These are phyloP conservation scores for Scaptomyza flava DNA, from an alignment of 2,888 invertebrate species.

Conservation along the genomic window DNA sequence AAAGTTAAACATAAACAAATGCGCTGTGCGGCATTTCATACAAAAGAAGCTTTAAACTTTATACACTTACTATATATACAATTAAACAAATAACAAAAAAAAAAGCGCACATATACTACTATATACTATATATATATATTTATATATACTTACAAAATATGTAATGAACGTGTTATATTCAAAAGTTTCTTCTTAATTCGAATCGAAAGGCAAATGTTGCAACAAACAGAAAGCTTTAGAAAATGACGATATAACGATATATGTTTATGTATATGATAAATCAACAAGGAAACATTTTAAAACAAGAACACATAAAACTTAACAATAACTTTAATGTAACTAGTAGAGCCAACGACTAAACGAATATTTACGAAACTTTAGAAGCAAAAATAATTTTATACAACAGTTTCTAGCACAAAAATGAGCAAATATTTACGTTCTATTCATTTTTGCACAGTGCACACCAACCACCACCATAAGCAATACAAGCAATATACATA, in stretches of 20 bases:
- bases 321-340: conserved; percentile 26
- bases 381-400: too few relatives aligned
- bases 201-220: conserved; percentile 32
- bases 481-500: conserved; percentile 14
- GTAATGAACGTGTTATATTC: conserved; percentile 31
- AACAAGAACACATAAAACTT: conserved; percentile 19
- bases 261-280: background rate
- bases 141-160: conserved; percentile 21
- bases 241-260: conserved; percentile 28
- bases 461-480: conserved; percentile 2
- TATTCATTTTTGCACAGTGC: conserved; percentile 26
- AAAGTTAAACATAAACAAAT: conserved; percentile 33
- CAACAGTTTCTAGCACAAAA: background rate
- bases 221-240: conserved; percentile 53
- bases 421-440: background rate
- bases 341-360: background rate
- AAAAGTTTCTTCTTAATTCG: conserved; percentile 8
- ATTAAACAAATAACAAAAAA: background rate
- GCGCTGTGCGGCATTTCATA: conserved; percentile 62
- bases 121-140: conserved; percentile 22
- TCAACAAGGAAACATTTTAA: conserved; percentile 2
- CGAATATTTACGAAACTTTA: background rate
- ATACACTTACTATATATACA: conserved; percentile 36
- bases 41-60: conserved; percentile 58
- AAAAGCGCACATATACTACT: conserved; percentile 8